Evolutionary conservation across 2,113 vertebrate species (phyloP), one percentile per base, ranked within the genome.

Genomic region (Pithys albifrons): DNA sequence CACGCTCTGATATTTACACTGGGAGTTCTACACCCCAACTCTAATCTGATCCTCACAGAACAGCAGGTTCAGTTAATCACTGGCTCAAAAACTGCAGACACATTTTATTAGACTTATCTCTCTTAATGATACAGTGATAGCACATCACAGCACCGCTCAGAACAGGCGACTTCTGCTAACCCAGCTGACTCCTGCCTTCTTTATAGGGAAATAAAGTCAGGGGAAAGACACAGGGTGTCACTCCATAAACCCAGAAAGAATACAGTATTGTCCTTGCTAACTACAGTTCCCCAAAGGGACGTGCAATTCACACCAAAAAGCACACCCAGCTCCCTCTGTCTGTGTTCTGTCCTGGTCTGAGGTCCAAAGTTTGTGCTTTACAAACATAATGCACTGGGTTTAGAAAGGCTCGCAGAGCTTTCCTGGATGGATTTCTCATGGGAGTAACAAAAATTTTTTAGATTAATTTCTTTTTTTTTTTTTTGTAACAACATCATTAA

Each of bases 41-140:
- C 88, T 93, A 87, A 96, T 96, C 85, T 92, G 88, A 92, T 94
- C 85, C 90, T 93, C 76, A 37, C 65, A 71, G 78, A 96, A 95
- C 92, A 94, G 77, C 79, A 93, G 83, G 65, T 91, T 94, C 83
- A 92, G 91, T 97, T 96, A 96, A 97, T 96, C 95, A 91, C 65
- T 2, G 4, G 35, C 88, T 93, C 85, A 75, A 72, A 95, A 94
- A 94, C 22, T 71, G 73, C 80, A 84, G 85, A 72, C 45, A 64
- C 72, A 92, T 95, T 95, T 93, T 92, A 94, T 96, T 93, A 96
- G 90, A 54, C 88, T 92, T 93, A 90, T 89, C 93, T 89, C 92
- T 83, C n/a, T 51, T 45, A 92, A 75, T 5, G 28, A 82, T 58
- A 84, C 48, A 92, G 25, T 14, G 93, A 93, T 71, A 91, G 86